phyloP scores from a whole-genome alignment of 1,140 invertebrate genomes.

The Akabosia matsudoensis region DNA sequence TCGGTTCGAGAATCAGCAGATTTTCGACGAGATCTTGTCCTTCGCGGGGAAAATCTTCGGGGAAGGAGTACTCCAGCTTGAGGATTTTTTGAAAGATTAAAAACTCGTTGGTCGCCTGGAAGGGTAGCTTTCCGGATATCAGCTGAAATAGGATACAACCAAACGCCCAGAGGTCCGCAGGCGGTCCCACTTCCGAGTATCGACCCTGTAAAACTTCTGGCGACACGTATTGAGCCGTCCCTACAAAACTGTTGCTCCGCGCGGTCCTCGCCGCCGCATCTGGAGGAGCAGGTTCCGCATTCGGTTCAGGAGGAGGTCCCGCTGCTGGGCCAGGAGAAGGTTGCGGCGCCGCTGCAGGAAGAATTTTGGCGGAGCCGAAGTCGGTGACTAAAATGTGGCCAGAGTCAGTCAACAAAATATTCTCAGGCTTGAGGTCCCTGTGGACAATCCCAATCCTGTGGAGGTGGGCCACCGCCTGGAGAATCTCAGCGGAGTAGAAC shows the following conservation, averaged over 20 bases:
- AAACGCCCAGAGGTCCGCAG: constrained; percentile 95
- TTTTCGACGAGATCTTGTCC: constrained; percentile 61
- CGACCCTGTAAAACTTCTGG: constrained; percentile 88
- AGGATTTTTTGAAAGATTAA: constrained; percentile 95
- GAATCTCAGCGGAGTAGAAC: constrained; percentile 91
- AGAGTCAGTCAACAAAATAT: constrained; percentile 82
- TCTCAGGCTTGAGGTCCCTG: constrained; percentile 83
- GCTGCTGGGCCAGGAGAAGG: constrained; percentile 22
- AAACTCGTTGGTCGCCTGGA: constrained; percentile 88
- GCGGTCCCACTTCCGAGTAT: constrained; percentile 61
- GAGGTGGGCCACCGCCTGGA: constrained; percentile 87
- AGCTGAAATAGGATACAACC: constrained; percentile 98
- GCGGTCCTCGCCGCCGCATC: constrained; percentile 17
- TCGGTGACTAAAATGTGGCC: constrained; percentile 97
- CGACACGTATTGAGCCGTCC: constrained; percentile 98
- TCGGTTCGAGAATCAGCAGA: constrained; percentile 78
- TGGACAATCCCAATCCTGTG: constrained; percentile 89
- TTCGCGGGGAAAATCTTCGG: constrained; percentile 77
- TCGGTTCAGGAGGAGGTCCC: not conserved
- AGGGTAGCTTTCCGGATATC: constrained; percentile 87
- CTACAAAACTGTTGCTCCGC: constrained; percentile 86
- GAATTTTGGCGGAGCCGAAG: constrained; percentile 93
- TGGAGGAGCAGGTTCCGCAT: constrained; percentile 7
- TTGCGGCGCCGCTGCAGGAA: constrained; percentile 50
- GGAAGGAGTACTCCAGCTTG: constrained; percentile 86